Evolutionary conservation across 1,140 invertebrate genomes (phyloP), one percentile per base, ranked within the genome.

Genomic region (Pseudomyrmex flavicornis): DNA sequence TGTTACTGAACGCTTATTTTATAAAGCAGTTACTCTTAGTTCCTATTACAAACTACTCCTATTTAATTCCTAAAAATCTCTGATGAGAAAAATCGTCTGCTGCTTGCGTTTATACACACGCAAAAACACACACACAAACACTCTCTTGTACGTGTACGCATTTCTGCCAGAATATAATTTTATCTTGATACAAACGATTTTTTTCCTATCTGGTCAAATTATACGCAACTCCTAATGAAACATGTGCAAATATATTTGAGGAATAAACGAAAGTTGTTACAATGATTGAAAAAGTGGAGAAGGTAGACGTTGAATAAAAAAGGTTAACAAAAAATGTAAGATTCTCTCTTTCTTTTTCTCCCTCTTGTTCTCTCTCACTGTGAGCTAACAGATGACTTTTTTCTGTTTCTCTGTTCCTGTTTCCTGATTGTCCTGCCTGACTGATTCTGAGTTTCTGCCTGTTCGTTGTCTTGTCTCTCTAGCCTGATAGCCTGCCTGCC

Each of bases 401-500:
- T 89, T 92, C 88, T 93, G 88, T 93, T 90, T 68, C 17, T 77
- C 48, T 79, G 75, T 58, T 58, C 48, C 50, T 26, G 61, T 54
- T 73, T 73, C 90, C 90, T 91, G 87, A 76, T 44, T 61, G 76
- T 80, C 52, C 72, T 35, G 35, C 35, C 35, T 35, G 35, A 35
- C 35, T 35, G 35, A 35, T 35, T 35, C 44, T 79, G 76, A 79
- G 65, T 79, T 79, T 70, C 76, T 79, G 76, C 91, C 93, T 94
- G 93, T 59, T 80, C 66, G 76, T 72, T 62, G 89, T 87, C 91
- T 91, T 90, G 88, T 86, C 85, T 92, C 90, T 92, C 90, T 93
- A 93, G 91, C 91, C 93, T 92, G 89, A 91, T 92, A 92, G 90
- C 91, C 76, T 70, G 76, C 92, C 93, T 94, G 93, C 93, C 93